phyloP scores from a whole-genome alignment of 2,113 vertebrate species.

The Muscicapa adusta region DNA sequence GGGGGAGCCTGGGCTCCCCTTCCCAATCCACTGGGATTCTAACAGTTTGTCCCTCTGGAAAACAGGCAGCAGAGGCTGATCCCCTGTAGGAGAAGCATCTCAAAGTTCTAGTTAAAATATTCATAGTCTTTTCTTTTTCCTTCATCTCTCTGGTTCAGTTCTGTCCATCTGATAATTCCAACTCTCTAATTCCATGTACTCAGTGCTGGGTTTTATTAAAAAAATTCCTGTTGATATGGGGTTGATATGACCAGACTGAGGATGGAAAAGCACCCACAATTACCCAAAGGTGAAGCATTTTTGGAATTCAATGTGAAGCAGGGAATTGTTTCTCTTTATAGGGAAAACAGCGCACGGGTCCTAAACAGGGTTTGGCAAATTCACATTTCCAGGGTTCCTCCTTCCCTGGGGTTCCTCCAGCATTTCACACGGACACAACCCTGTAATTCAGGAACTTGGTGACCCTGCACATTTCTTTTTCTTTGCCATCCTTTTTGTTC shows the following conservation, averaged over 20 bases:
- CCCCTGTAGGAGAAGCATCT: not conserved
- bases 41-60: not conserved
- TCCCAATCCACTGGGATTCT: not conserved
- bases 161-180: not conserved
- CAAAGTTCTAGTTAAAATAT: not conserved
- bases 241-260: accelerated
- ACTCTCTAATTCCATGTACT: not conserved
- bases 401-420: not conserved
- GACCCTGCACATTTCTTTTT: not conserved
- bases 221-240: not conserved
- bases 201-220: not conserved
- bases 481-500: not conserved
- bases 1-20: not conserved
- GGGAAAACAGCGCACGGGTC: accelerated
- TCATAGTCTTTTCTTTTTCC: not conserved
- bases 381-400: not conserved
- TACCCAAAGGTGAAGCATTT: not conserved
- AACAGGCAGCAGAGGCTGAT: not conserved
- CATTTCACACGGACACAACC: not conserved
- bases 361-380: not conserved
- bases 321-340: conserved; percentile 23
- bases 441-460: not conserved
- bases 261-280: not conserved
- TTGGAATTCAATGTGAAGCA: not conserved
- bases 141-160: accelerated